Conservation (phyloP, 1,140 invertebrate species). For the Marisa cornuarietis region DNA sequence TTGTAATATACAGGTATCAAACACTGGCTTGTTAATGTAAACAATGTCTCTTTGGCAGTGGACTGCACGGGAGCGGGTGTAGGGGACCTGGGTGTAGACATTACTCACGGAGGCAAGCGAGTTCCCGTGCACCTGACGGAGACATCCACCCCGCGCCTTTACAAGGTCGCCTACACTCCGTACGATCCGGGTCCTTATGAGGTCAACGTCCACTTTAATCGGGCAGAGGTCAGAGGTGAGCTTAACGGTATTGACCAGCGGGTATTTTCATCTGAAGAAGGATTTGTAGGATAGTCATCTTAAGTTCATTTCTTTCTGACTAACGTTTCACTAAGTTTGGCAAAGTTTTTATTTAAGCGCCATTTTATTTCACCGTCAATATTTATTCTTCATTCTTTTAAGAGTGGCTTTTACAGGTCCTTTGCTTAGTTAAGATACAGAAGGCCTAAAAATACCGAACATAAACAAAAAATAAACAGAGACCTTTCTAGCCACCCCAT, state of each 20-base stretch:
- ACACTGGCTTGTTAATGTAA: no score
- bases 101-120: constrained; percentile 77
- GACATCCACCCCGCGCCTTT: constrained; percentile 76
- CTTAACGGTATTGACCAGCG: neutral
- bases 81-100: constrained; percentile 73
- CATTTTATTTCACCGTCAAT: no score
- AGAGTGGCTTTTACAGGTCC: no score
- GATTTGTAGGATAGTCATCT: no score
- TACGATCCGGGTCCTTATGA: constrained; percentile 89
- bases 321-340: no score
- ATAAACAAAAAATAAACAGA: no score
- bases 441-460: no score
- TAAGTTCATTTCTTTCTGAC: no score
- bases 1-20: neutral
- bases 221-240: constrained; percentile 91
- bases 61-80: constrained; percentile 56
- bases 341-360: no score
- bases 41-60: constrained; percentile 41
- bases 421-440: no score
- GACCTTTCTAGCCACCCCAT: no score
- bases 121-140: constrained; percentile 84
- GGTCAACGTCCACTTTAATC: constrained; percentile 94
- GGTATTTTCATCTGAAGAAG: neutral
- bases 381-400: no score
- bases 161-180: constrained; percentile 90